Percentiles rank a stretch among this genome's conserved stretches.
Evolutionary conservation across 2,113 vertebrate species (phyloP).

Genomic region (Holacanthus passer): DNA sequence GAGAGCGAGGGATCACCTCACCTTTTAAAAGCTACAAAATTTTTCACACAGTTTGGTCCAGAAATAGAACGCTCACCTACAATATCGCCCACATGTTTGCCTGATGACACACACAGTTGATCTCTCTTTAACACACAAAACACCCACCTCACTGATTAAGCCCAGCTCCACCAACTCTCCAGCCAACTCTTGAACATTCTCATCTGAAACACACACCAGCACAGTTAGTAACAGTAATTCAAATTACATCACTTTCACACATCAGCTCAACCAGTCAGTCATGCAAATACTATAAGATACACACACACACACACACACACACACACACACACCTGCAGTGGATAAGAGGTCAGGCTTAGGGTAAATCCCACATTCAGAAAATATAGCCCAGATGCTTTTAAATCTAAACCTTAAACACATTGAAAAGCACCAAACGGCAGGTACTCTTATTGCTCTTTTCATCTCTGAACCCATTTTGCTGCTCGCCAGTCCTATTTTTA

Average conservation of each 20-base stretch:
- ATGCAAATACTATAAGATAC: no score
- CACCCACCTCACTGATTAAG: conserved; percentile 92
- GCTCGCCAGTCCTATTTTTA: not conserved
- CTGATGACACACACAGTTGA: not conserved
- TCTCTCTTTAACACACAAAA: conserved; percentile 7
- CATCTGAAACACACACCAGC: conserved; percentile 84
- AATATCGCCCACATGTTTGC: conserved; percentile 7
- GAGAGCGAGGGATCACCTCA: not conserved
- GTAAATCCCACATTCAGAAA: conserved; percentile 15
- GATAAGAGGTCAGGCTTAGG: not conserved
- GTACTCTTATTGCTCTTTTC: not conserved
- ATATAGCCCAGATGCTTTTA: conserved; percentile 11
- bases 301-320: no score
- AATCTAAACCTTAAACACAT: not conserved
- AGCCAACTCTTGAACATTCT: conserved; percentile 91
- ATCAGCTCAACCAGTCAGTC: not conserved
- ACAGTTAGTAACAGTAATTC: conserved; percentile 17
- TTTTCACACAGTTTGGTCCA: conserved; percentile 17
- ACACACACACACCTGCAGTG: not conserved
- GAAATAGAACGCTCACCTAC: conserved; percentile 6
- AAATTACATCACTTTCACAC: not conserved
- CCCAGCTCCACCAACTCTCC: conserved; percentile 93
- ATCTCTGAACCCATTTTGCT: not conserved
- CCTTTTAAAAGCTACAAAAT: conserved; percentile 4
- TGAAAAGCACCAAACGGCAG: not conserved